Evolutionary conservation across 2,797 vertebrate species (phyloP).

Genomic region (Phrynocephalus forsythii): DNA sequence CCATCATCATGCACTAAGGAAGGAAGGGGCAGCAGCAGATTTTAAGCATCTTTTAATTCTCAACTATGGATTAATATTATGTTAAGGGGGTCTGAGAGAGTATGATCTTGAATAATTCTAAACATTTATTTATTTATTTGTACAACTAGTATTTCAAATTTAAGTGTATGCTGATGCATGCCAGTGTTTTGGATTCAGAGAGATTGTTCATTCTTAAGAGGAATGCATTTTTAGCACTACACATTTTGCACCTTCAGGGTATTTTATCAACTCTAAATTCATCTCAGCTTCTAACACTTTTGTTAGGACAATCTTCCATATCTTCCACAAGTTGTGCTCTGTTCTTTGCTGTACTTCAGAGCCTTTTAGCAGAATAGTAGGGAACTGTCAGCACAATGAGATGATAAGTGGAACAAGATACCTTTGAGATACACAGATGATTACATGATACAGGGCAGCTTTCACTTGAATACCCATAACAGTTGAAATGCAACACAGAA

Average conservation of each 20-base stretch:
- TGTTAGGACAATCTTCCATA: constrained; percentile 29
- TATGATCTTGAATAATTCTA: too few relatives aligned
- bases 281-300: constrained; percentile 30
- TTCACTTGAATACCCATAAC: not conserved
- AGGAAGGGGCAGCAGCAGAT: not conserved
- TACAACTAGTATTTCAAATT: not conserved
- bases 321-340: not conserved
- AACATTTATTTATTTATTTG: too few relatives aligned
- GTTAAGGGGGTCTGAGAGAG: too few relatives aligned
- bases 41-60: not conserved
- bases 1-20: not conserved
- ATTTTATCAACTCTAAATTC: constrained; percentile 45
- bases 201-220: constrained; percentile 29
- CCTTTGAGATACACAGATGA: not conserved
- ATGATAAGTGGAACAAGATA: not conserved
- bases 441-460: not conserved
- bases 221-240: constrained; percentile 66
- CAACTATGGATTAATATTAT: not conserved
- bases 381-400: not conserved
- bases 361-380: not conserved
- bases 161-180: constrained; percentile 45
- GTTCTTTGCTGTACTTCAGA: constrained; percentile 1
- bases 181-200: constrained; percentile 52
- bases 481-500: constrained; percentile 7
- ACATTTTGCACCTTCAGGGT: constrained; percentile 43